A percentile compares a stretch with the other conserved stretches of the same genome.
Evolutionary conservation across 37 sponge, comb jelly and placozoan genomes (phyloP).

Genomic region (Oscarella lobularis): DNA sequence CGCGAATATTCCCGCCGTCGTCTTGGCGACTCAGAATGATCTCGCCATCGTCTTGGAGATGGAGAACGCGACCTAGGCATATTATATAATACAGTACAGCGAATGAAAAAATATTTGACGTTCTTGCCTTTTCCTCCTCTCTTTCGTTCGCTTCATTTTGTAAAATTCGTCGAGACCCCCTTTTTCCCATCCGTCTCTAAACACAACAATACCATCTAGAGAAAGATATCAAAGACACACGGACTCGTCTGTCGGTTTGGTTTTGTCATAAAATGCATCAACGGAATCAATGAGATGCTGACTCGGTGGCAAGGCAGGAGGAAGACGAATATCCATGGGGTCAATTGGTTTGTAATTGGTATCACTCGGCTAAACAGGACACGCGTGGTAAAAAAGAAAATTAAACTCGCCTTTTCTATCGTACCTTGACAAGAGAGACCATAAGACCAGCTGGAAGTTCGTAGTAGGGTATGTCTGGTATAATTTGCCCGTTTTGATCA

Average conservation of each 20-base stretch:
- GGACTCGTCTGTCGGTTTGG: constrained; percentile 45
- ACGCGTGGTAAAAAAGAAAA: neutral
- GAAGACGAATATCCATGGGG: constrained; percentile 51
- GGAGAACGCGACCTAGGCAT: no score
- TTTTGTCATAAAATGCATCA: constrained; percentile 77
- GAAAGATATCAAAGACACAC: neutral
- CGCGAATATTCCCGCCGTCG: constrained; percentile 8
- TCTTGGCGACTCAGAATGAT: no score
- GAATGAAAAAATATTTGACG: no score
- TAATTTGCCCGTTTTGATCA: constrained; percentile 11
- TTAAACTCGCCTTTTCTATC: neutral
- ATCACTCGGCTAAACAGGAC: constrained; percentile 51
- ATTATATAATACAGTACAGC: no score
- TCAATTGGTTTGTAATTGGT: constrained; percentile 55
- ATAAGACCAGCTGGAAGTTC: constrained; percentile 97
- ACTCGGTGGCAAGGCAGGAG: constrained; percentile 81
- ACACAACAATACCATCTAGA: neutral
- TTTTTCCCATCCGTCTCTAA: constrained; percentile 92
- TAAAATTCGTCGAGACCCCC: constrained; percentile 64
- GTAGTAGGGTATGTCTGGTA: constrained; percentile 65
- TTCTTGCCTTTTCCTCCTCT: neutral
- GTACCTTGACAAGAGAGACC: constrained; percentile 65
- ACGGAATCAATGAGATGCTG: constrained; percentile 76
- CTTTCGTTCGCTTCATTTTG: constrained; percentile 40
- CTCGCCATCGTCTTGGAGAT: constrained; percentile 17